These are phyloP conservation scores for Limnephilus lunatus DNA, from an alignment of 2,888 invertebrate species.

Conservation along the genomic window DNA sequence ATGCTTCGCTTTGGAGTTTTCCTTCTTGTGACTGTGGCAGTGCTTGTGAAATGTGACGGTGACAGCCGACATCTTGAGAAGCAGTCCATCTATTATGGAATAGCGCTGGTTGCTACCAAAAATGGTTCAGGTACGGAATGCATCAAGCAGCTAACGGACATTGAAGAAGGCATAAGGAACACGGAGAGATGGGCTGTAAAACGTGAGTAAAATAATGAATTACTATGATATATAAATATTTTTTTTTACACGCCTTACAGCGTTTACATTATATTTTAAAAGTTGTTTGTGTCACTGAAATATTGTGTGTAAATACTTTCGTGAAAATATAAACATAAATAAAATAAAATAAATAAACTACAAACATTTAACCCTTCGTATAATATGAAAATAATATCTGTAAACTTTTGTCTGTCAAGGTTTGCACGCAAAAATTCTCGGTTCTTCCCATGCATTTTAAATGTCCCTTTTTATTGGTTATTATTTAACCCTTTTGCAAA, in stretches of 20 bases:
- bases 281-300: too few species aligned
- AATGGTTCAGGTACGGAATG: conserved; percentile 66
- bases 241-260: neutral
- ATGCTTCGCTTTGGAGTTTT: neutral
- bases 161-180: conserved; percentile 67
- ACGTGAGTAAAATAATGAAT: conserved; percentile 66
- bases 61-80: conserved; percentile 61
- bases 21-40: neutral
- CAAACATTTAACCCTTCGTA: too few species aligned
- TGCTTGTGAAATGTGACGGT: neutral
- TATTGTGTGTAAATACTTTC: too few species aligned
- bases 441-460: too few species aligned
- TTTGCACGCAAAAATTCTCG: too few species aligned
- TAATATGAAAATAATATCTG: too few species aligned
- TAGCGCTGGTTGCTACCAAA: conserved; percentile 67
- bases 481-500: too few species aligned
- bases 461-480: too few species aligned
- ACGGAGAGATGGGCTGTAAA: conserved; percentile 69
- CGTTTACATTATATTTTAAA: too few species aligned
- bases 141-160: conserved; percentile 65
- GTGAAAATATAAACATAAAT: too few species aligned
- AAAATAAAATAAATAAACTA: too few species aligned
- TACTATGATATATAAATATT: neutral
- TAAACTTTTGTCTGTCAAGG: too few species aligned
- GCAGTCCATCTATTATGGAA: conserved; percentile 68